phyloP scores from a whole-genome alignment of 1,140 invertebrate genomes.

The Branchinecta lindahli region DNA sequence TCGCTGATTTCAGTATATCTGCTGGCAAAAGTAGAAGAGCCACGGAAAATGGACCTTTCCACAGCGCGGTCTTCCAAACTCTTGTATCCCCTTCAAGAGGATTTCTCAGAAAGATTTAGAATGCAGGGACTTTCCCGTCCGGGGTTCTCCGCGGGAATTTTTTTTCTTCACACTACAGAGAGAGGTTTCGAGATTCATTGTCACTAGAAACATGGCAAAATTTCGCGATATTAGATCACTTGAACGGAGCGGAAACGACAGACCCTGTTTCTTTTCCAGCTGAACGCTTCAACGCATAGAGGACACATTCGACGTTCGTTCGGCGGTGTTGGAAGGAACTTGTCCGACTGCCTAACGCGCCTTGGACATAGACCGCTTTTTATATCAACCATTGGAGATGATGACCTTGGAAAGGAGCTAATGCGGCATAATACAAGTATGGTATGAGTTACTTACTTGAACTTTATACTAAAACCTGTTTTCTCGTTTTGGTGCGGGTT shows the following conservation, averaged over 20 bases:
- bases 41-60: no score
- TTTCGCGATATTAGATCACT: neutral
- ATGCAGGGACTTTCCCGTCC: no score
- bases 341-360: slow-evolving; percentile 65
- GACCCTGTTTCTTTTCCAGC: slow-evolving; percentile 33
- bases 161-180: no score
- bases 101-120: no score
- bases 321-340: slow-evolving; percentile 79
- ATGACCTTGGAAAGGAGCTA: slow-evolving; percentile 36
- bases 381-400: slow-evolving; percentile 62
- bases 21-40: no score
- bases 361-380: slow-evolving; percentile 49
- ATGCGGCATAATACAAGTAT: slow-evolving; percentile 31
- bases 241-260: neutral
- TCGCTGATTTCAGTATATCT: no score
- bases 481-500: slow-evolving; percentile 29
- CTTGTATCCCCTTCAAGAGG: no score
- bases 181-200: no score
- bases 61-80: no score
- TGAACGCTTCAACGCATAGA: slow-evolving; percentile 58
- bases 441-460: slow-evolving; percentile 28
- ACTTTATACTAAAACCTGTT: slow-evolving; percentile 15
- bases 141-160: no score
- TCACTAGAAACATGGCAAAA: no score
- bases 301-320: slow-evolving; percentile 44